Evolutionary conservation across 2,797 vertebrate genomes (phyloP), one percentile per base, ranked within the genome.

Genomic region (Betta splendens): DNA sequence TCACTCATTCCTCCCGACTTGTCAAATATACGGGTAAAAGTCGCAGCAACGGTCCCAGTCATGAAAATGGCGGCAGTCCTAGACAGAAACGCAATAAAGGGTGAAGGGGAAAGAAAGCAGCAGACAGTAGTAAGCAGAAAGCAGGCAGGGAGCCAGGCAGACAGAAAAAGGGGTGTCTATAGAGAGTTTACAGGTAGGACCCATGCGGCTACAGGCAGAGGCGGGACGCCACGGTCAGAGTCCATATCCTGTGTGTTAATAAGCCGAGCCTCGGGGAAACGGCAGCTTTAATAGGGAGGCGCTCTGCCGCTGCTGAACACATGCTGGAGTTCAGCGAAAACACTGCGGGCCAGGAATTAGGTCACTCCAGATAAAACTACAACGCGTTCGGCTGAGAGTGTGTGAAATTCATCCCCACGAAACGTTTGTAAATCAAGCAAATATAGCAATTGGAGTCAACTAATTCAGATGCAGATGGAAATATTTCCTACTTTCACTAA

Each of bases 201-300:
- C 83, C 87, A 88, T 87, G 88, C 73, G 84, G 86, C 78, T 86
- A 77, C 72, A 78, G 71, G 84, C 74, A 75, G 69, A 72, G 72
- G 77, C 75, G 81, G 76, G 85, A 85, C 73, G 79, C 75, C 81
- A 74, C 64, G 77, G 75, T 84, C 85, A 75, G 79, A 85, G 83
- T 86, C 82, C 81, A 89, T 84, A 89, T 89, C 89, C 87, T 85
- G 85, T 89, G 85, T 85, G 79, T 86, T 90, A 87, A 90, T 85
- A 81, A 89, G 69, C 76, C 65, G 77, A 72, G 83, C 84, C 80
- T 79, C 71, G 23, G 80, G 88, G 88, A 75, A 85, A 81, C 39
- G 47, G 84, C 51, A 67, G 80, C 56, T 87, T 90, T 90, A 89
- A 89, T 85, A 67, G 83, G 83, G 74, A 89, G 79, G 83, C 64